These are phyloP conservation scores for Diabrotica undecimpunctata DNA, from an alignment of 1,140 invertebrate genomes.

Conservation along the genomic window DNA sequence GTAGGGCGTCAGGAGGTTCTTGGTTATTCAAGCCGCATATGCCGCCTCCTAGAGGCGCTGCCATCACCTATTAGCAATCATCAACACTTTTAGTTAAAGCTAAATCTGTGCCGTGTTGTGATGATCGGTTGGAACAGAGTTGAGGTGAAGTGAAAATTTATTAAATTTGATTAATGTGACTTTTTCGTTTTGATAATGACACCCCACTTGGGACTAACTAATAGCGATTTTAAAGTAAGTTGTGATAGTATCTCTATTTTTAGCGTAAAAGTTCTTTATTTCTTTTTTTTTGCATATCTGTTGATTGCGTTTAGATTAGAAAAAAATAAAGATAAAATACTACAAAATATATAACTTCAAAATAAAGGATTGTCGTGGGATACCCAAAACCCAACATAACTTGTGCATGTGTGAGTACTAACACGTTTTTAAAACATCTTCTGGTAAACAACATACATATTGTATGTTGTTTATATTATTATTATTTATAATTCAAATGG, in stretches of 20 bases:
- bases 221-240: neutral
- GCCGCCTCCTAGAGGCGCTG: conserved; percentile 28
- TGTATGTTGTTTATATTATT: no score
- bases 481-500: no score
- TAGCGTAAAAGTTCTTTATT: no score
- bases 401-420: no score
- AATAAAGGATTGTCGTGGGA: no score
- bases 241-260: neutral
- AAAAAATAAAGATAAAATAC: no score
- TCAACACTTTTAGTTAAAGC: conserved; percentile 23
- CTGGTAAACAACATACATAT: no score
- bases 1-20: conserved; percentile 28
- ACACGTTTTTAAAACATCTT: no score
- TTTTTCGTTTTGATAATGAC: neutral
- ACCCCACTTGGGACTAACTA: neutral
- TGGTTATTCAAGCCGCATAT: conserved; percentile 24
- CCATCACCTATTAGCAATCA: conserved; percentile 24
- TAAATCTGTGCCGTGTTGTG: neutral
- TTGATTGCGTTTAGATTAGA: no score
- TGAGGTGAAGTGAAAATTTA: conserved; percentile 1
- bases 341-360: no score
- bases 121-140: neutral
- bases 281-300: no score
- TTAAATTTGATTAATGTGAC: neutral
- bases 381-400: no score